Evolutionary conservation across 2,113 vertebrate species (phyloP).

Genomic region (Stomatorhinus ivindoensis): DNA sequence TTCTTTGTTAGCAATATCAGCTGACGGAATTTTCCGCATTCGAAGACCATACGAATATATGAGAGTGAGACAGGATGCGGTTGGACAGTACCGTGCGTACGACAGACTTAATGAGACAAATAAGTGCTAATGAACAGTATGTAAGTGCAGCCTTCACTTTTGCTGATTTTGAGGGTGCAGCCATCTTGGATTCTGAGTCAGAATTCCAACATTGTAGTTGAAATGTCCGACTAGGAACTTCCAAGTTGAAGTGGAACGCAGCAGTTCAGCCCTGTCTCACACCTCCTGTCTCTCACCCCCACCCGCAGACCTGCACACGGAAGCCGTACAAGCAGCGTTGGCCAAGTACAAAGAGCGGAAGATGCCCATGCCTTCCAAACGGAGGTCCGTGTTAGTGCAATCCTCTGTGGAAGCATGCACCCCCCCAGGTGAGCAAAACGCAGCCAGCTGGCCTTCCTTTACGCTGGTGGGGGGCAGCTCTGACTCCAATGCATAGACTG

Average conservation of each 20-base stretch:
- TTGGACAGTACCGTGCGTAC: not conserved
- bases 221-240: not conserved
- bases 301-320: constrained; percentile 80
- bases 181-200: not conserved
- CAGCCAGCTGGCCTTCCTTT: not conserved
- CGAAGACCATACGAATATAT: not conserved
- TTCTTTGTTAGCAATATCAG: not conserved
- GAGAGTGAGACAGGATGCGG: not conserved
- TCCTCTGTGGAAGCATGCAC: constrained; percentile 82
- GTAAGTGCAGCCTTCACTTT: not conserved
- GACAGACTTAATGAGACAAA: not conserved
- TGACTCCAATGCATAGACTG: not conserved
- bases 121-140: not conserved
- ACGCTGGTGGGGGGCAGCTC: not conserved
- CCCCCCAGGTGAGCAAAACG: constrained; percentile 73
- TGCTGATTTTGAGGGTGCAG: not conserved
- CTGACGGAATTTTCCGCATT: not conserved
- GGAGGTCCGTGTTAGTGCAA: constrained; percentile 82
- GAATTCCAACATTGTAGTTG: not conserved
- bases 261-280: not conserved
- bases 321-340: constrained; percentile 92
- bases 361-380: constrained; percentile 96
- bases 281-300: not conserved
- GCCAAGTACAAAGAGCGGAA: constrained; percentile 91
- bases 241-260: not conserved